These are phyloP conservation scores for Unio pictorum DNA, from an alignment of 2,888 invertebrate genomes.

Conservation along the genomic window DNA sequence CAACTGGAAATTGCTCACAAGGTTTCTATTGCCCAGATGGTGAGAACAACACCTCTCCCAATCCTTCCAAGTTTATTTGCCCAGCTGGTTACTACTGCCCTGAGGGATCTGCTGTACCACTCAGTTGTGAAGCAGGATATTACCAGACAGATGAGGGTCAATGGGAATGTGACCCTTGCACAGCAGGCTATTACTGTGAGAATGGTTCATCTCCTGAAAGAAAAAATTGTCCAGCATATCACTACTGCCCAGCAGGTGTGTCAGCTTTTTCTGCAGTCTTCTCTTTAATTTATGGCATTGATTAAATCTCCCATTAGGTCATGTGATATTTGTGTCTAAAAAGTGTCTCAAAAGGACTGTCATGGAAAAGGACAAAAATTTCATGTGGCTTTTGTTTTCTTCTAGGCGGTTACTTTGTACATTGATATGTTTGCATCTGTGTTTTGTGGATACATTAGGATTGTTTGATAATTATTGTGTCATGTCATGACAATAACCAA, in stretches of 20 bases:
- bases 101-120: constrained; percentile 56
- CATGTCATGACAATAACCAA: too few species aligned
- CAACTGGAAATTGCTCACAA: constrained; percentile 56
- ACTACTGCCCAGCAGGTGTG: constrained; percentile 65
- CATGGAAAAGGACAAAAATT: too few species aligned
- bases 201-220: constrained; percentile 53
- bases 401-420: too few species aligned
- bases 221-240: constrained; percentile 57
- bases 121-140: constrained; percentile 58
- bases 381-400: too few species aligned
- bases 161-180: constrained; percentile 60
- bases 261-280: not conserved
- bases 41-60: constrained; percentile 52
- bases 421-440: too few species aligned
- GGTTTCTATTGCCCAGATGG: constrained; percentile 70
- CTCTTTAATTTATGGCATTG: too few species aligned
- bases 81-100: constrained; percentile 61
- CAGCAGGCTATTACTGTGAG: constrained; percentile 65
- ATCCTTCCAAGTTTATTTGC: constrained; percentile 53
- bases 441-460: too few species aligned
- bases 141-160: constrained; percentile 56
- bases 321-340: too few species aligned
- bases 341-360: too few species aligned
- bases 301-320: too few species aligned
- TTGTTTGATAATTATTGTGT: too few species aligned